A percentile compares a stretch with the other conserved stretches of the same genome.
phyloP scores from a whole-genome alignment of 2,888 invertebrate genomes.

The Cantharis nigra region DNA sequence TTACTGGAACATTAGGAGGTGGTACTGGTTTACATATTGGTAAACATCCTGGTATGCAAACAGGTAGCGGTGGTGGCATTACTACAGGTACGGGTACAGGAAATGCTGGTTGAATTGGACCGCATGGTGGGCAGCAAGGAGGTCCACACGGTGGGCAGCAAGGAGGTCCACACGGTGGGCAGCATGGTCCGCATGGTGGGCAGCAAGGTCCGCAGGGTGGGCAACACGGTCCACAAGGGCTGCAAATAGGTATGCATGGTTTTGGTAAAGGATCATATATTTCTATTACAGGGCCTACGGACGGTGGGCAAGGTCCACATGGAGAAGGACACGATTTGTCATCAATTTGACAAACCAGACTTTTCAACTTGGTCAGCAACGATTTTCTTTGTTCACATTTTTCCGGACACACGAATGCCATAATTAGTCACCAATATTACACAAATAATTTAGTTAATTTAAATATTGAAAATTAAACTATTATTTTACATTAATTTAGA shows the following conservation, averaged over 20 bases:
- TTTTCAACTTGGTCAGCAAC: constrained; percentile 46
- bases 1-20: constrained; percentile 59
- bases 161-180: constrained; percentile 47
- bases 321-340: constrained; percentile 38
- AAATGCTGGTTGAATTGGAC: constrained; percentile 40
- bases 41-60: constrained; percentile 60
- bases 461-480: neutral
- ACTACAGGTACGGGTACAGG: constrained; percentile 54
- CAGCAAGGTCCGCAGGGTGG: constrained; percentile 52
- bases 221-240: constrained; percentile 55
- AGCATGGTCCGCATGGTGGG: constrained; percentile 42
- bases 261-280: constrained; percentile 61
- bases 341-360: constrained; percentile 47
- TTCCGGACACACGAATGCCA: constrained; percentile 31
- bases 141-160: constrained; percentile 42
- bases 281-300: constrained; percentile 55
- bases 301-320: constrained; percentile 54
- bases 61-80: constrained; percentile 47
- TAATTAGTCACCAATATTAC: constrained; percentile 1
- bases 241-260: constrained; percentile 63
- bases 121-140: constrained; percentile 57
- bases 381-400: constrained; percentile 44
- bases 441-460: neutral
- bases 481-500: constrained; percentile 32
- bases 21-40: constrained; percentile 53